These are phyloP conservation scores for Acrobasis suavella DNA, from an alignment of 2,888 invertebrate genomes.

Conservation along the genomic window DNA sequence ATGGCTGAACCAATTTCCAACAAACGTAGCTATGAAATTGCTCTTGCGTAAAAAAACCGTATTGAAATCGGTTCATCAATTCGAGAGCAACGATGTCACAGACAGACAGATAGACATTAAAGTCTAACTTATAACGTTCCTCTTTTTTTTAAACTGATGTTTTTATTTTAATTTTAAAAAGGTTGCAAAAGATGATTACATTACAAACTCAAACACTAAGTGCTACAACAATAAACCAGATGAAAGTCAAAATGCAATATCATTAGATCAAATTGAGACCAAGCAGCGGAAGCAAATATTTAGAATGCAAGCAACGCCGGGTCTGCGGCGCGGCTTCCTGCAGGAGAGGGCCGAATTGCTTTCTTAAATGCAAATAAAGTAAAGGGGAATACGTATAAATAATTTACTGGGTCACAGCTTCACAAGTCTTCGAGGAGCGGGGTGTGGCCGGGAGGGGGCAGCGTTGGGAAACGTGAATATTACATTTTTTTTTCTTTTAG, in stretches of 20 bases:
- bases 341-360: slow-evolving; percentile 46
- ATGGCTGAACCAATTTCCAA: too few species aligned
- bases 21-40: too few species aligned
- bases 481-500: too few species aligned
- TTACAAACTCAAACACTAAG: background rate
- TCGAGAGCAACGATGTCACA: too few species aligned
- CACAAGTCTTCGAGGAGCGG: slow-evolving; percentile 42
- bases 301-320: background rate
- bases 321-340: background rate
- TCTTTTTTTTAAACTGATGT: too few species aligned
- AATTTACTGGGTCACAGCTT: slow-evolving; percentile 47
- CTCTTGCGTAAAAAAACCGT: too few species aligned
- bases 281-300: background rate
- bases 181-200: too few species aligned
- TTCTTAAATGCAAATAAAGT: slow-evolving; percentile 64
- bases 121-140: too few species aligned
- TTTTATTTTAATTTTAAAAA: too few species aligned
- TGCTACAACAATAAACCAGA: background rate
- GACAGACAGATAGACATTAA: too few species aligned
- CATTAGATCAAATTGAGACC: background rate
- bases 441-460: slow-evolving; percentile 15
- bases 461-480: background rate
- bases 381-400: slow-evolving; percentile 60
- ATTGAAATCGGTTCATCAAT: too few species aligned
- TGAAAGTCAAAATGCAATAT: background rate